phyloP scores from a whole-genome alignment of 2,797 vertebrate genomes.

The Lepidocolaptes lacrymiger region DNA sequence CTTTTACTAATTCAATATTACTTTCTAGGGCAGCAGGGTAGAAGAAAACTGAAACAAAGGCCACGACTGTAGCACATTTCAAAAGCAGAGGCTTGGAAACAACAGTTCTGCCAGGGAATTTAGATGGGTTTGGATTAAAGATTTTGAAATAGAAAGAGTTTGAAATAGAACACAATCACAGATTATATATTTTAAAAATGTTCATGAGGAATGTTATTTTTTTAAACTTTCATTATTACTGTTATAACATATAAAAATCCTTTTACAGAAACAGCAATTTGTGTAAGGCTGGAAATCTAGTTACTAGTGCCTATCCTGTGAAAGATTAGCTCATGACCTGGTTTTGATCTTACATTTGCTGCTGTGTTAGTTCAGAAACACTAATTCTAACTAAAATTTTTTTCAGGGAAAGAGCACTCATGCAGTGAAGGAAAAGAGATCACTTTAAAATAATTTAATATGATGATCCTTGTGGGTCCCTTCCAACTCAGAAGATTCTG shows the following conservation, averaged over 20 bases:
- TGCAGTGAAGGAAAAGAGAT: neutral
- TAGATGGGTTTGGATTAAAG: neutral
- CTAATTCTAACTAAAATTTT: neutral
- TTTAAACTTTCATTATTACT: neutral
- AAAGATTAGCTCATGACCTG: neutral
- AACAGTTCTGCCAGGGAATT: neutral
- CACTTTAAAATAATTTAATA: neutral
- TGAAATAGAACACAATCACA: neutral
- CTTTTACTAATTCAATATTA: neutral
- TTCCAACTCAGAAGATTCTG: neutral
- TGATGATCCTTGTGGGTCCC: neutral
- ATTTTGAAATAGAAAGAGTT: neutral
- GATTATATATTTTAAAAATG: neutral
- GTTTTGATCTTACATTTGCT: neutral
- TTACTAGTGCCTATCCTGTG: neutral
- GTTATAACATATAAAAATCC: neutral
- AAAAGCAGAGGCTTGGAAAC: neutral
- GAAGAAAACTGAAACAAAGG: neutral
- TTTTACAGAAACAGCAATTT: neutral
- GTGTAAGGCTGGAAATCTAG: neutral
- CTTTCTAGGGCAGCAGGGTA: neutral
- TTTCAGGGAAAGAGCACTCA: neutral
- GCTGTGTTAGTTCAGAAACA: neutral
- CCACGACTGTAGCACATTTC: fast-evolving
- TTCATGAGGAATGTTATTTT: neutral